Evolutionary conservation across 2,888 invertebrate genomes (phyloP).

Genomic region (Cynaeus angustus): DNA sequence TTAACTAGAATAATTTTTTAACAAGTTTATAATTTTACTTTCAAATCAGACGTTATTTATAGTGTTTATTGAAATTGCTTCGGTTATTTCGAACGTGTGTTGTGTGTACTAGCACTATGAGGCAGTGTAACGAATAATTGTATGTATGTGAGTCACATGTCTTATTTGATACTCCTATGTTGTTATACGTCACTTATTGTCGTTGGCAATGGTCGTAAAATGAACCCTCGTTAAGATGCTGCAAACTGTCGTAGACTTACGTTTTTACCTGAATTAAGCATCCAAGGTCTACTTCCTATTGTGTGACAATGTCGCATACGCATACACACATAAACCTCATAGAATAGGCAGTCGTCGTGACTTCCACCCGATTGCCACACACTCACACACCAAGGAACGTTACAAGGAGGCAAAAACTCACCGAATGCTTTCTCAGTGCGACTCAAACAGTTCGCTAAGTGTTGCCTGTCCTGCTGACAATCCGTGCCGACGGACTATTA

Average conservation of each 20-base stretch:
- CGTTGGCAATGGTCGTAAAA: background rate
- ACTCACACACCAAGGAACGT: constrained; percentile 18
- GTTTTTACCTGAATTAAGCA: constrained; percentile 10
- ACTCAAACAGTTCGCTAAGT: constrained; percentile 37
- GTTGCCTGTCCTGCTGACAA: constrained; percentile 21
- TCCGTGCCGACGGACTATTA: constrained; percentile 5
- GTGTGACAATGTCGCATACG: constrained; percentile 32
- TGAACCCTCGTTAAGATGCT: constrained; percentile 10
- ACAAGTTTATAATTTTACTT: too few relatives aligned
- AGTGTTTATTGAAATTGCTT: too few relatives aligned
- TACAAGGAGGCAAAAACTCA: constrained; percentile 35
- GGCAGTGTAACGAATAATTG: too few relatives aligned
- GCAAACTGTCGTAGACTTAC: constrained; percentile 1
- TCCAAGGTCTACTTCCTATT: constrained; percentile 43
- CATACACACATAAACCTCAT: constrained; percentile 29
- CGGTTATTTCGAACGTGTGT: too few relatives aligned
- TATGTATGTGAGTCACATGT: background rate
- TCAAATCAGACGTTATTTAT: too few relatives aligned
- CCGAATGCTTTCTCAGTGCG: constrained; percentile 43
- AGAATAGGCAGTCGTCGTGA: constrained; percentile 33
- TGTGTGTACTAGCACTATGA: too few relatives aligned
- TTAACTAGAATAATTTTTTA: too few relatives aligned
- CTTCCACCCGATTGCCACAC: constrained; percentile 44
- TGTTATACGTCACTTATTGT: background rate
- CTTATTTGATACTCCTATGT: background rate